These are phyloP conservation scores for Meandrina meandrites DNA, from an alignment of 92 coral and sea anemone genomes.

Conservation along the genomic window DNA sequence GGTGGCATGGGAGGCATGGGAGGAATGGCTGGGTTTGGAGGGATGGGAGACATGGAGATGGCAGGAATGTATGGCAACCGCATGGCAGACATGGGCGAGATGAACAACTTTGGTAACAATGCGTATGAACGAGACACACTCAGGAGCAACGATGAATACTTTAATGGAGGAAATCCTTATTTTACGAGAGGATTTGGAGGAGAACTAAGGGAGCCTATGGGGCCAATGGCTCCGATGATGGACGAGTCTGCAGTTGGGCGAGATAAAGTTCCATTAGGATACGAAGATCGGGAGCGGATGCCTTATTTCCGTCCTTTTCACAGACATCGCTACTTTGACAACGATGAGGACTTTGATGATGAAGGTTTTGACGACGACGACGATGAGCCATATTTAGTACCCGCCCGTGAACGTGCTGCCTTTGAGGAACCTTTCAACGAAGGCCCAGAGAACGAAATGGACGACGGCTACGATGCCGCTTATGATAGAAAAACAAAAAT, in stretches of 20 bases:
- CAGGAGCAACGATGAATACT: slow-evolving; percentile 7
- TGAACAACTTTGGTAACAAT: slow-evolving; percentile 21
- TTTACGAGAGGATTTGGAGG: slow-evolving; percentile 37
- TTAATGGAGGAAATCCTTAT: slow-evolving; percentile 16
- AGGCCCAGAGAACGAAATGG: slow-evolving; percentile 55
- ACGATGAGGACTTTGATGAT: slow-evolving; percentile 65
- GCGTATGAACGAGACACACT: slow-evolving; percentile 38
- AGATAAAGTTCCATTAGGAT: slow-evolving; percentile 70
- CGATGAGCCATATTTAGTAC: slow-evolving; percentile 22
- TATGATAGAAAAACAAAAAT: slow-evolving; percentile 78
- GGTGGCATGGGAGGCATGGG: slow-evolving; percentile 55
- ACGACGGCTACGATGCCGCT: slow-evolving; percentile 69
- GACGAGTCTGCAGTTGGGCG: slow-evolving; percentile 83
- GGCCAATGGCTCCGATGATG: slow-evolving; percentile 57
- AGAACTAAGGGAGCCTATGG: slow-evolving; percentile 47
- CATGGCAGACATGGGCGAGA: slow-evolving; percentile 66
- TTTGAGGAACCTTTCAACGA: slow-evolving; percentile 55
- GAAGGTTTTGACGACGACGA: slow-evolving; percentile 65
- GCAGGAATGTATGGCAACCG: slow-evolving; percentile 62
- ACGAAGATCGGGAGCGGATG: slow-evolving; percentile 37
- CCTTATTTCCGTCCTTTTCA: slow-evolving; percentile 42
- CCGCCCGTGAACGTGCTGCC: slow-evolving; percentile 35
- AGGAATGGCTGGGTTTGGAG: slow-evolving; percentile 58
- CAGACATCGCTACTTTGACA: slow-evolving; percentile 52
- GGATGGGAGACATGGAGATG: slow-evolving; percentile 64